Evolutionary conservation across 2,797 vertebrate genomes (phyloP), one percentile per base, ranked within the genome.

Genomic region (Paguma larvata): DNA sequence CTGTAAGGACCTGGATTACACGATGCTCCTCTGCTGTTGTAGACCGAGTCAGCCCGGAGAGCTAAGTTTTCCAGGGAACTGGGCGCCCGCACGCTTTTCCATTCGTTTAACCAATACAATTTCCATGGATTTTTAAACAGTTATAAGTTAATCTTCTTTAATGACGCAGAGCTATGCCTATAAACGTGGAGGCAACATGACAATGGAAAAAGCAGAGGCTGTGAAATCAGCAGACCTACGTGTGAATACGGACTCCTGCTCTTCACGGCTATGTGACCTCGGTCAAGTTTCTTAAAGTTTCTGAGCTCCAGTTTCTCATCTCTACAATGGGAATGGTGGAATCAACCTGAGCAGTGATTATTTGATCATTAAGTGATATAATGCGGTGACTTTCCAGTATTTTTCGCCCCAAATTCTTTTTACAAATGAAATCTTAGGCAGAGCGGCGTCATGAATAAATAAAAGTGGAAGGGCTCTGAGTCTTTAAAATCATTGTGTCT

Each of bases 121-220:
- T 88, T 89, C 90, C 78, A 41, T 72, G 79, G 84, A 12, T 93
- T 86, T 96, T 95, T 53, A 48, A 92, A n/a, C 23, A n/a, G 63
- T 63, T 85, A n/a, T 46, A 72, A 46, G 75, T 84, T 91, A 85
- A 83, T 73, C 93, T 96, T 95, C 85, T 53, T 89, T 89, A 91
- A 82, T 68, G 91, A 95, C 62, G 89, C 93, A 19, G 93, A 78
- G 84, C 34, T 67, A 41, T 86, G 63, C 62, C 85, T 38, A 19
- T 93, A 73, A 56, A 63, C 15, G 67, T 21, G 59, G 70, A 86
- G 51, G 75, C 83, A 38, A 75, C 30, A 5, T 32, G 77, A 62
- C 88, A 32, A 38, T n/a, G 38, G 67, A 68, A 77, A 94, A 91
- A 93, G 48, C 72, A 13, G 87, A 73, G 91, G 72, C 86, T 96